Conservation (phyloP, 2,113 vertebrate species). For the Platysteira castanea region DNA sequence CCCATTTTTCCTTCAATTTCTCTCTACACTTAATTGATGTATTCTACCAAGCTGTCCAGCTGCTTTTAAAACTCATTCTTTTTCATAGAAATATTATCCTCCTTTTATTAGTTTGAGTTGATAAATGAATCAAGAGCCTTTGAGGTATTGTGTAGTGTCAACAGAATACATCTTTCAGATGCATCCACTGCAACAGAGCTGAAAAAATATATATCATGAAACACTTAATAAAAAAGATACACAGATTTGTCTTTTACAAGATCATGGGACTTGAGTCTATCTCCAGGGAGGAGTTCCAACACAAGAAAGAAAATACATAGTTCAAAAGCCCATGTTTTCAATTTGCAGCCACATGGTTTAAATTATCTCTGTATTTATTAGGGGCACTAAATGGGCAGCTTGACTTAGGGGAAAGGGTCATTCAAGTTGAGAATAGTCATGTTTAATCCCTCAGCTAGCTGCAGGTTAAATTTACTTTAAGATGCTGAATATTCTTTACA, state of each 20-base stretch:
- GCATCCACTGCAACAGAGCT: conserved; percentile 24
- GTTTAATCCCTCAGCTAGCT: conserved; percentile 69
- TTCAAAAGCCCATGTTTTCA: conserved; percentile 89
- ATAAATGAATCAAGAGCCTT: conserved; percentile 60
- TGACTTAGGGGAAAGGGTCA: conserved; percentile 74
- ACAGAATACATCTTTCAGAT: conserved; percentile 45
- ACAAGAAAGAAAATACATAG: conserved; percentile 87
- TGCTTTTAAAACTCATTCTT: conserved; percentile 47
- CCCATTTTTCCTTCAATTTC: background rate
- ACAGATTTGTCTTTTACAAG: conserved; percentile 74
- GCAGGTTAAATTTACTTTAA: conserved; percentile 72
- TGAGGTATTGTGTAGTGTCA: conserved; percentile 50
- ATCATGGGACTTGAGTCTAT: conserved; percentile 84
- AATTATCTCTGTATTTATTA: conserved; percentile 92
- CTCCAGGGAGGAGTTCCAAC: conserved; percentile 88
- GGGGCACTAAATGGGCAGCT: conserved; percentile 79
- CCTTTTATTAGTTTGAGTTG: conserved; percentile 65
- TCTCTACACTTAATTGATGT: conserved; percentile 32
- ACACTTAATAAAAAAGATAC: conserved; percentile 76
- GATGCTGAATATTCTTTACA: conserved; percentile 40
- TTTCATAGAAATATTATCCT: conserved; percentile 61
- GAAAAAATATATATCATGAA: conserved; percentile 64
- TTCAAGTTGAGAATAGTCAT: conserved; percentile 75
- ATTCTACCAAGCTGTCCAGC: conserved; percentile 39
- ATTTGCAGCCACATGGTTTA: conserved; percentile 90